phyloP scores from a whole-genome alignment of 1,140 invertebrate species.

The Caenorhabditis briggsae region DNA sequence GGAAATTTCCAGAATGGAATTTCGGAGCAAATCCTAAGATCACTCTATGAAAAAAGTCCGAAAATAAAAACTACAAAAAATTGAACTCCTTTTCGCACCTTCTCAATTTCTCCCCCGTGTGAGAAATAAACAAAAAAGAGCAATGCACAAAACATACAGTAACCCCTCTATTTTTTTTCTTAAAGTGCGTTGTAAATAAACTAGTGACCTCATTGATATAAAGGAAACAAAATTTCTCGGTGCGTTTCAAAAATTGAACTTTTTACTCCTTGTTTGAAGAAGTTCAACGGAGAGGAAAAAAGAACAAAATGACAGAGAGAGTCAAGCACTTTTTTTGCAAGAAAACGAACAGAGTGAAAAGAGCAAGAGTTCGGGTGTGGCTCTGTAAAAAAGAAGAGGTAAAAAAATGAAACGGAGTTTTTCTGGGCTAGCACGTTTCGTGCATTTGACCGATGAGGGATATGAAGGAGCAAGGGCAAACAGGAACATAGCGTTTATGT shows the following conservation, averaged over 20 bases:
- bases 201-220: constrained; percentile 20
- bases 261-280: constrained; percentile 41
- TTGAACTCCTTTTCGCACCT: background rate
- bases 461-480: background rate
- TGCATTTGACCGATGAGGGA: background rate
- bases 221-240: background rate
- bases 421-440: background rate
- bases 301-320: background rate
- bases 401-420: constrained; percentile 1
- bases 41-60: background rate
- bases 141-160: constrained; percentile 45
- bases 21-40: background rate
- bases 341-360: background rate
- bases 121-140: constrained; percentile 39
- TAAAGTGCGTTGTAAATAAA: constrained; percentile 18
- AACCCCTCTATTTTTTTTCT: background rate
- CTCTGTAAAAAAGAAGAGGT: background rate
- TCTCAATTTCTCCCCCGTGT: background rate
- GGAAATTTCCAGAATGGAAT: too few relatives aligned
- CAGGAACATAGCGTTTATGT: background rate
- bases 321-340: constrained; percentile 32
- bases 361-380: constrained; percentile 47
- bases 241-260: constrained; percentile 45
- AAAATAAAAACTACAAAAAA: constrained; percentile 30
- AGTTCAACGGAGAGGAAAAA: background rate